Evolutionary conservation across 1,140 invertebrate species (phyloP).

Genomic region (Frieseomelitta varia): DNA sequence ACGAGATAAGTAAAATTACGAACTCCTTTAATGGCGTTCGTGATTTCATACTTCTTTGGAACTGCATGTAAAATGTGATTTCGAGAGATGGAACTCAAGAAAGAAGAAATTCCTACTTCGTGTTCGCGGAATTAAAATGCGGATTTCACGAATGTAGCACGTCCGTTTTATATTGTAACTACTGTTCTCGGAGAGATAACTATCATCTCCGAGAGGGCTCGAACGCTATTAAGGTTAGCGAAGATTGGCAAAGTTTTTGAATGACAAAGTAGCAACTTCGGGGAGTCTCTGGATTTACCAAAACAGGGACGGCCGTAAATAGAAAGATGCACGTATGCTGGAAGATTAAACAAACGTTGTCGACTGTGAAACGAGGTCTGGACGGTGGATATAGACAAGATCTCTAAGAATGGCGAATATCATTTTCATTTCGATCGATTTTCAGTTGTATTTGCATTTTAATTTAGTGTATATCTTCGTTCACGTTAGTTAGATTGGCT

Average conservation of each 20-base stretch:
- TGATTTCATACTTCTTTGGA: background rate
- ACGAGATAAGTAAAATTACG: background rate
- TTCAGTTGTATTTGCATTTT: background rate
- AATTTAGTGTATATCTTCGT: background rate
- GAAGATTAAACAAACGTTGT: background rate
- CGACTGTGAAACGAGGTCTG: background rate
- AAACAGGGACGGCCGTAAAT: background rate
- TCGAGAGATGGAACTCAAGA: background rate
- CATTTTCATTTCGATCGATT: background rate
- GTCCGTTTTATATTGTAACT: background rate
- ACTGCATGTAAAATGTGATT: background rate
- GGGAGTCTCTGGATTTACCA: no score
- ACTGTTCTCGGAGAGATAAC: background rate
- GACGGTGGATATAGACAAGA: background rate
- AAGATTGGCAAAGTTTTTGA: slow-evolving; percentile 14
- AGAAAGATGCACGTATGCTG: background rate
- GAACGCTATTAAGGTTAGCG: background rate
- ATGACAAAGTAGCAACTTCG: background rate
- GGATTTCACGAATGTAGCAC: background rate
- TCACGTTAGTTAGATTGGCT: no score
- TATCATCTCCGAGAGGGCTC: background rate
- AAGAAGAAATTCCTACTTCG: background rate
- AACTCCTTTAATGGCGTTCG: background rate
- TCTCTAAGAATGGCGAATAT: background rate
- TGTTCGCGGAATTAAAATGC: no score